These are phyloP conservation scores for Spodoptera litura DNA, from an alignment of 1,140 invertebrate species.

Conservation along the genomic window DNA sequence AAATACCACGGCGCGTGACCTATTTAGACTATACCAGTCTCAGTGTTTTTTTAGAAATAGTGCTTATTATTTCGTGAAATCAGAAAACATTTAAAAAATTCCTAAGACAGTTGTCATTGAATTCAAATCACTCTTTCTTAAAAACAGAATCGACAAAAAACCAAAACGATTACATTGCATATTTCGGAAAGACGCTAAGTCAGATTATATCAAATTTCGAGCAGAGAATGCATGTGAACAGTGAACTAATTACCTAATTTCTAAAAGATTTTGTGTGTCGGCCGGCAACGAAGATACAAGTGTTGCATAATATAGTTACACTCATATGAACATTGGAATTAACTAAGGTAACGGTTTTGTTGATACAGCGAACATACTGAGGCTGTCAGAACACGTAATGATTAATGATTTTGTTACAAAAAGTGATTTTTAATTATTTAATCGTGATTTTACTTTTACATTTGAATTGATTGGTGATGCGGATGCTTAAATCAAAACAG, in stretches of 20 bases:
- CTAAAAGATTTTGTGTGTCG: constrained; percentile 16
- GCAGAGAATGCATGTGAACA: constrained; percentile 11
- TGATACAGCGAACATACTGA: constrained; percentile 3
- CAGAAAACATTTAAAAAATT: neutral
- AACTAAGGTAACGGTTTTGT: constrained; percentile 12
- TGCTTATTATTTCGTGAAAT: neutral
- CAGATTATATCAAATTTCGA: constrained; percentile 21
- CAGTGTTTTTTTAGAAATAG: neutral
- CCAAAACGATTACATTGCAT: neutral
- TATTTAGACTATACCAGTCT: neutral
- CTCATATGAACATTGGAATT: neutral
- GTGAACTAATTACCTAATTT: constrained; percentile 37
- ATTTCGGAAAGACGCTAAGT: neutral
- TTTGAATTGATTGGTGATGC: neutral
- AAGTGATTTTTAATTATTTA: neutral
- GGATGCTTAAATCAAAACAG: neutral
- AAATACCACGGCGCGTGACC: neutral
- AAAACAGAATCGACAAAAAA: neutral
- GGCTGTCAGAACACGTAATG: neutral
- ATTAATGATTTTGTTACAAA: constrained; percentile 3
- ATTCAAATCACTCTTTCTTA: neutral
- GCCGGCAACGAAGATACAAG: neutral
- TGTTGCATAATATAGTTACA: constrained; percentile 29
- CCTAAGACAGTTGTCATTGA: neutral
- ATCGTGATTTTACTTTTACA: neutral